These are phyloP conservation scores for Cnemophilus loriae DNA, from an alignment of 2,113 vertebrate species.

Conservation along the genomic window DNA sequence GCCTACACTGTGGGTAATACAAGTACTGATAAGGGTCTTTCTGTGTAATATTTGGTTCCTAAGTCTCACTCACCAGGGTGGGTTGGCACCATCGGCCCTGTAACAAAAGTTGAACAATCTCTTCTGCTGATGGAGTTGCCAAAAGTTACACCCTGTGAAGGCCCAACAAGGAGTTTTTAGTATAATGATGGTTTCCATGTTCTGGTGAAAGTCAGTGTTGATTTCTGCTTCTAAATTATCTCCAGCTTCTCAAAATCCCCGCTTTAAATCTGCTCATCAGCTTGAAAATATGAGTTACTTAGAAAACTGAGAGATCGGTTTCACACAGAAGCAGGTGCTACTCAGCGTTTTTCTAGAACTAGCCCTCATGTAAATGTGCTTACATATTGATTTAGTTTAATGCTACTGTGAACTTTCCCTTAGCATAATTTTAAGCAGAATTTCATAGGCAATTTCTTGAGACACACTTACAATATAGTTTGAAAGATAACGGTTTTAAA, in stretches of 20 bases:
- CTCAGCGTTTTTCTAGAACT: not conserved
- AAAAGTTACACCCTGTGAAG: not conserved
- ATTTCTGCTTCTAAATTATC: not conserved
- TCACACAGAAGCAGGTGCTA: not conserved
- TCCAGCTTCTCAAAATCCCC: not conserved
- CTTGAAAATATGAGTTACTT: not conserved
- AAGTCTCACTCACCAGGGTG: accelerated
- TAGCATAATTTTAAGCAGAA: not conserved
- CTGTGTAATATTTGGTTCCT: not conserved
- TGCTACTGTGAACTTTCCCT: not conserved
- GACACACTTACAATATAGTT: not conserved
- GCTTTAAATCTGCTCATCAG: not conserved
- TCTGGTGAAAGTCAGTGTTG: not conserved
- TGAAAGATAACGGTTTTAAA: not conserved
- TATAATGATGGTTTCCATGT: not conserved
- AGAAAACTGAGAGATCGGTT: not conserved
- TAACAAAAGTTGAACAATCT: not conserved
- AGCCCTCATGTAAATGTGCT: not conserved
- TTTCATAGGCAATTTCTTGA: not conserved
- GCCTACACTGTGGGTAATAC: no score
- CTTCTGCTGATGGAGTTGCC: not conserved
- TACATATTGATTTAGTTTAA: not conserved
- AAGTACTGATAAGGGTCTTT: not conserved
- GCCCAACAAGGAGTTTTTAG: not conserved
- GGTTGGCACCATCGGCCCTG: not conserved